Conservation (phyloP, 2,888 invertebrate genomes). For the Himalopsyche kuldschensis region DNA sequence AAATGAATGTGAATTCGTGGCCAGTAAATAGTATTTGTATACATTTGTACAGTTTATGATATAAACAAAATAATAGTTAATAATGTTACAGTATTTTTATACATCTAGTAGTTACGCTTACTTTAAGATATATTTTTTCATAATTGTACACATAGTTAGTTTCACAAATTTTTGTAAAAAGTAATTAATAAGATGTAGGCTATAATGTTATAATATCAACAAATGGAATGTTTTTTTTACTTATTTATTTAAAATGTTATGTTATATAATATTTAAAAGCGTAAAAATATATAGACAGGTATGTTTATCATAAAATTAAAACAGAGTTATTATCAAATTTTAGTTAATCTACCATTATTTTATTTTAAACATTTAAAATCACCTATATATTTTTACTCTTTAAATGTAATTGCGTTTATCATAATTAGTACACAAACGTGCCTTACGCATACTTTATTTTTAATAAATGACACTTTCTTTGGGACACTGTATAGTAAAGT, state of each 20-base stretch:
- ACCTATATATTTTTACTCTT: neutral
- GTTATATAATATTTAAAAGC: neutral
- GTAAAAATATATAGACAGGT: neutral
- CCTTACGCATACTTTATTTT: neutral
- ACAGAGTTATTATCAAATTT: too few relatives aligned
- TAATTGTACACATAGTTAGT: neutral
- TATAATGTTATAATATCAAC: neutral
- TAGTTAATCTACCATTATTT: too few relatives aligned
- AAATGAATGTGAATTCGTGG: conserved; percentile 27
- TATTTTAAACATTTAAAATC: too few relatives aligned
- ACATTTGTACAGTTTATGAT: neutral
- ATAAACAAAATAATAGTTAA: neutral
- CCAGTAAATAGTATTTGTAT: conserved; percentile 20
- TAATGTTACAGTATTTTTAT: neutral
- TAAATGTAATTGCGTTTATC: neutral
- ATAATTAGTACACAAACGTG: neutral
- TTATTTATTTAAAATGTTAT: neutral
- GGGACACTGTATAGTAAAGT: neutral
- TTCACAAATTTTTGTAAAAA: neutral
- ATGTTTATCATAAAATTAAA: too few relatives aligned
- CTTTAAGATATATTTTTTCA: neutral
- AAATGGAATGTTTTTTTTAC: neutral
- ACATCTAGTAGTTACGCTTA: neutral
- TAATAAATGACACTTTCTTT: neutral
- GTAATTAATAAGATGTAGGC: neutral